phyloP scores from a whole-genome alignment of 2,797 vertebrate species.

The Acanthurus lineatus region DNA sequence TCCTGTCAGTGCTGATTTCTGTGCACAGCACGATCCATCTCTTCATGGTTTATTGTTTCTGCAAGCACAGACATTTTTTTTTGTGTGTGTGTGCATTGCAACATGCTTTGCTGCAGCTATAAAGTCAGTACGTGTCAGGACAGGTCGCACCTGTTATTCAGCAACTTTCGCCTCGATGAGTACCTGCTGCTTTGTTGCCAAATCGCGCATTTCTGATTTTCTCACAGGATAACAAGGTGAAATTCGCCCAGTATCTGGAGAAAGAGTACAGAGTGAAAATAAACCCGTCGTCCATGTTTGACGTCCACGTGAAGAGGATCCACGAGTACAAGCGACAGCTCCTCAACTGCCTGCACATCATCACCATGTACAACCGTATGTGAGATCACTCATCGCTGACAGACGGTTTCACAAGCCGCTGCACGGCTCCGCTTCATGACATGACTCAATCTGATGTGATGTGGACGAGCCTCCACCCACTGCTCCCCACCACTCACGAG shows the following conservation, averaged over 20 bases:
- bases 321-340: slow-evolving; percentile 94
- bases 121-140: no score
- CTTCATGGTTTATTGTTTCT: not conserved
- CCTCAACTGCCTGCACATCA: slow-evolving; percentile 90
- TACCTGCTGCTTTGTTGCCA: no score
- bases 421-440: not conserved
- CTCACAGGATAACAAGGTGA: slow-evolving; percentile 90
- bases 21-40: not conserved
- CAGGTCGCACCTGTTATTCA: no score
- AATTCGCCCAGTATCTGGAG: slow-evolving; percentile 89
- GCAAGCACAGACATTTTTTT: not conserved
- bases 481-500: not conserved
- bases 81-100: no score
- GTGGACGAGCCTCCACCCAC: slow-evolving; percentile 13
- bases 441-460: slow-evolving; percentile 34
- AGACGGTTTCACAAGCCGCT: not conserved
- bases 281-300: slow-evolving; percentile 91
- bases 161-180: no score
- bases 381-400: not conserved
- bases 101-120: no score
- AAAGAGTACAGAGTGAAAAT: slow-evolving; percentile 88
- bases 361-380: slow-evolving; percentile 94
- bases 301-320: slow-evolving; percentile 93
- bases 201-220: no score
- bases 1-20: not conserved